A percentile compares a stretch with the other conserved stretches of the same genome.
Evolutionary conservation across 1,140 invertebrate species (phyloP).

Genomic region (Drosophila ogumai): DNA sequence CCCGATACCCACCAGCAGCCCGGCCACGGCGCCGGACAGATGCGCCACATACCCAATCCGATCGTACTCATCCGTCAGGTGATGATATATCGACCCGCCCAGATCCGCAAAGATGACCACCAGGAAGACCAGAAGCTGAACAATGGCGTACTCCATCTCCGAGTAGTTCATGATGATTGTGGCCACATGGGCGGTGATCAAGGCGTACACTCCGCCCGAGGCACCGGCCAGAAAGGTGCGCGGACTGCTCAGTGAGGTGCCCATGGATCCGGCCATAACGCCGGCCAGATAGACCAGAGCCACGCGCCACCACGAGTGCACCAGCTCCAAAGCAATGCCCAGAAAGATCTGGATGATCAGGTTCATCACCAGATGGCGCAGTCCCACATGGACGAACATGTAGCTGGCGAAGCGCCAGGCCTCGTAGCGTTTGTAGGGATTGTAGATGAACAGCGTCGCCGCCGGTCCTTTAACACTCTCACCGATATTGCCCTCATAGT

Average conservation of each 20-base stretch:
- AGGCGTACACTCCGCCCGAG: slow-evolving; percentile 97
- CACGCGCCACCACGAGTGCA: slow-evolving; percentile 97
- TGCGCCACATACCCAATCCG: slow-evolving; percentile 96
- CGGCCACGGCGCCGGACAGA: slow-evolving; percentile 85
- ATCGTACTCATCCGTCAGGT: slow-evolving; percentile 87
- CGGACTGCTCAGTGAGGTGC: slow-evolving; percentile 96
- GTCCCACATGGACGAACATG: slow-evolving; percentile 98
- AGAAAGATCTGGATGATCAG: slow-evolving; percentile 96
- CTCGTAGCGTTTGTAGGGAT: slow-evolving; percentile 94
- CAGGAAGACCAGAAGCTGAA: slow-evolving; percentile 92
- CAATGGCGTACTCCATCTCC: slow-evolving; percentile 95
- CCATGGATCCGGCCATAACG: slow-evolving; percentile 93
- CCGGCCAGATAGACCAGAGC: slow-evolving; percentile 92
- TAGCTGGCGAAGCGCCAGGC: slow-evolving; percentile 97
- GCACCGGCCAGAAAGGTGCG: slow-evolving; percentile 96
- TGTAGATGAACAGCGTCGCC: slow-evolving; percentile 93
- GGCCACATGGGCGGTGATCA: slow-evolving; percentile 97
- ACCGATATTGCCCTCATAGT: slow-evolving; percentile 73
- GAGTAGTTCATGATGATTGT: slow-evolving; percentile 97
- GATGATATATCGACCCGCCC: slow-evolving; percentile 92
- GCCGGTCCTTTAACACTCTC: slow-evolving; percentile 88
- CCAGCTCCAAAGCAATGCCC: slow-evolving; percentile 97
- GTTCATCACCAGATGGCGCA: slow-evolving; percentile 94
- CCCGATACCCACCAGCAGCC: slow-evolving; percentile 95
- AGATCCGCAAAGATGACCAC: slow-evolving; percentile 91